phyloP scores from a whole-genome alignment of 2,888 invertebrate genomes.

The Agrochola macilenta region DNA sequence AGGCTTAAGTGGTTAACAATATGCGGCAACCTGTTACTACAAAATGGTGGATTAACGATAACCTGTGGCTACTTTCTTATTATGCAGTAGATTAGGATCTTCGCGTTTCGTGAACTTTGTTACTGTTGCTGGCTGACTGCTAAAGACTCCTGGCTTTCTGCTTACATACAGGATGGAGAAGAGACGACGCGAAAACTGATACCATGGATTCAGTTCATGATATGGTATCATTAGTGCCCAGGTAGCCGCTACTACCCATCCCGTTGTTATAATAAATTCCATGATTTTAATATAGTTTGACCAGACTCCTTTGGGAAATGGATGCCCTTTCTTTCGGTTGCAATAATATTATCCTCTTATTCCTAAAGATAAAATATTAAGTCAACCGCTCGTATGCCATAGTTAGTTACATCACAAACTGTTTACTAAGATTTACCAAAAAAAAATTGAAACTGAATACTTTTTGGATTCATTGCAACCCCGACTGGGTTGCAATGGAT shows the following conservation, averaged over 20 bases:
- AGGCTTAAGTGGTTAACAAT: slow-evolving; percentile 35
- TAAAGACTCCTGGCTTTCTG: not conserved
- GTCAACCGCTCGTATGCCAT: no score
- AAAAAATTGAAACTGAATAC: not conserved
- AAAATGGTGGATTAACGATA: slow-evolving; percentile 23
- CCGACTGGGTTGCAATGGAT: no score
- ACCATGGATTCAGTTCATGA: no score
- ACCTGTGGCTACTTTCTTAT: slow-evolving; percentile 9
- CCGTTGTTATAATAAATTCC: not conserved
- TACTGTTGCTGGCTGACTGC: not conserved
- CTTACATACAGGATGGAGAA: not conserved
- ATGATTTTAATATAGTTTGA: no score
- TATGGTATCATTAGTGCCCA: not conserved
- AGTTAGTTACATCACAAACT: not conserved
- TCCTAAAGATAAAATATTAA: not conserved
- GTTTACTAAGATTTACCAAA: not conserved
- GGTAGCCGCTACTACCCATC: not conserved
- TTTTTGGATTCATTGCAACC: not conserved
- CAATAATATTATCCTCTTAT: not conserved
- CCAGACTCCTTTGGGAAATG: not conserved
- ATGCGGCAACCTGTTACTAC: slow-evolving; percentile 37
- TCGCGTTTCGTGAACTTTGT: not conserved
- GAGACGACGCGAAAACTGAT: no score
- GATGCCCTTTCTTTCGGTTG: not conserved
- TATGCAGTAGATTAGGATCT: slow-evolving; percentile 9